Evolutionary conservation across 2,888 invertebrate species (phyloP).

Genomic region (Ptilodon capucinus): DNA sequence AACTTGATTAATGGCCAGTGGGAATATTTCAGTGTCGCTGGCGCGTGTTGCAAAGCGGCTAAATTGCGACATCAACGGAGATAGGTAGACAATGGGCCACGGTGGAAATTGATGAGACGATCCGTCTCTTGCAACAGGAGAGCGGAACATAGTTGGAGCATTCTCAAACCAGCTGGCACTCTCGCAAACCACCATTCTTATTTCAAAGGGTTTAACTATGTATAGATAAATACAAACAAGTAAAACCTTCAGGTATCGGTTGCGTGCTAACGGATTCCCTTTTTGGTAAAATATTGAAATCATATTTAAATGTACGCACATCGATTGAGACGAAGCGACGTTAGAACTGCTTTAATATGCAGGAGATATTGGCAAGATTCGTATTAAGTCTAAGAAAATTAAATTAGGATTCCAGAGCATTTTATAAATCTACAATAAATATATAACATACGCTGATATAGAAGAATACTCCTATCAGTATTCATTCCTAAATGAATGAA

Average conservation of each 20-base stretch:
- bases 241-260: background rate
- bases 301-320: too few relatives aligned
- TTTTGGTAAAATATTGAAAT: too few relatives aligned
- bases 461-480: too few relatives aligned
- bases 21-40: slow-evolving; percentile 60
- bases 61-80: slow-evolving; percentile 61
- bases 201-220: slow-evolving; percentile 19
- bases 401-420: too few relatives aligned
- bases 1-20: slow-evolving; percentile 66
- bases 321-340: too few relatives aligned
- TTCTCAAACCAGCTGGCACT: slow-evolving; percentile 33
- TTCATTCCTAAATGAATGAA: background rate
- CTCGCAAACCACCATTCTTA: slow-evolving; percentile 33
- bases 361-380: too few relatives aligned
- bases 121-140: slow-evolving; percentile 31
- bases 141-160: slow-evolving; percentile 35
- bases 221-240: too few relatives aligned
- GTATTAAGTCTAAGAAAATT: too few relatives aligned
- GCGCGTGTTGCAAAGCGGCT: slow-evolving; percentile 47
- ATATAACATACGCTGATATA: too few relatives aligned
- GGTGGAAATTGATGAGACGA: slow-evolving; percentile 57
- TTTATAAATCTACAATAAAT: too few relatives aligned
- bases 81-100: slow-evolving; percentile 62
- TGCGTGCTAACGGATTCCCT: too few relatives aligned
- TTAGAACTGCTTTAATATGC: too few relatives aligned